Conservation (phyloP, 2,888 invertebrate species). For the Trissoscelio sp. region DNA sequence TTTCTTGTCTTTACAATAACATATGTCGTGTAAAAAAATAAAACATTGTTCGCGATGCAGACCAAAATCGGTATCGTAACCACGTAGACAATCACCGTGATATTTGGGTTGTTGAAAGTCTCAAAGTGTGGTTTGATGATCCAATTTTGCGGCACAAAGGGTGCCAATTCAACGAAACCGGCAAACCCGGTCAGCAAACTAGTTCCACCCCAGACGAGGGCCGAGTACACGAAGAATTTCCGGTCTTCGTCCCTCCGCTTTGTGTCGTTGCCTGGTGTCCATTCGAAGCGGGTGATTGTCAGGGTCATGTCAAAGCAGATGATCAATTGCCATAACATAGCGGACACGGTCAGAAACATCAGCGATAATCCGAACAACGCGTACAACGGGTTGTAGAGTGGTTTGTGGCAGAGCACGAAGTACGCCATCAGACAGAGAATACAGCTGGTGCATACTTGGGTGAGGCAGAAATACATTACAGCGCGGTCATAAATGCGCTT, state of each 20-base stretch:
- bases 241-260: constrained; percentile 72
- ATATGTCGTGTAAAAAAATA: constrained; percentile 75
- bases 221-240: constrained; percentile 73
- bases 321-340: constrained; percentile 77
- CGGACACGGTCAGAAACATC: constrained; percentile 74
- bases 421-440: constrained; percentile 72
- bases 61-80: constrained; percentile 70
- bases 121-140: constrained; percentile 76
- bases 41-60: constrained; percentile 69
- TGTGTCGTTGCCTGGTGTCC: constrained; percentile 70
- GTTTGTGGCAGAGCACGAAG: constrained; percentile 72
- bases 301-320: constrained; percentile 78
- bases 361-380: constrained; percentile 72
- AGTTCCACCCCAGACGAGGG: constrained; percentile 71
- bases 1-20: constrained; percentile 73
- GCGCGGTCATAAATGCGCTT: constrained; percentile 75
- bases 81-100: constrained; percentile 72
- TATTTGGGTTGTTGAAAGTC: constrained; percentile 68
- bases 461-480: constrained; percentile 73
- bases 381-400: constrained; percentile 57
- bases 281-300: constrained; percentile 77
- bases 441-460: constrained; percentile 73
- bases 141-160: constrained; percentile 73
- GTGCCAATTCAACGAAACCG: constrained; percentile 73
- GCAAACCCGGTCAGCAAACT: constrained; percentile 70